phyloP scores from a whole-genome alignment of 2,888 invertebrate genomes.

The Priocnemis perturbator region DNA sequence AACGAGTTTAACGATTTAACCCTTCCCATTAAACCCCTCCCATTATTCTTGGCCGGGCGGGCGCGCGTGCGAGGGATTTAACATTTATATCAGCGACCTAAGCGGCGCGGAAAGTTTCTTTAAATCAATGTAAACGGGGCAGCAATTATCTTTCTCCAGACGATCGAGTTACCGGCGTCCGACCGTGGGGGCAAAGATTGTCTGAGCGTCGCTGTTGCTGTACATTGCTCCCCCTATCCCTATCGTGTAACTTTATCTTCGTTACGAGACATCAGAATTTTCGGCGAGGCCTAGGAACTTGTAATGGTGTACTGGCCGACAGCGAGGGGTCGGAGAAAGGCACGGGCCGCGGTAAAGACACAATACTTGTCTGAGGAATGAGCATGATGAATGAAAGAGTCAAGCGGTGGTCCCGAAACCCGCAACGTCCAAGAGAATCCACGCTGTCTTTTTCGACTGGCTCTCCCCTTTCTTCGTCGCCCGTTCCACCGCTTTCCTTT shows the following conservation, averaged over 20 bases:
- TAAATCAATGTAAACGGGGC: no score
- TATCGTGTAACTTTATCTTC: no score
- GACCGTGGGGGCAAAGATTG: no score
- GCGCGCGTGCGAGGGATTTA: slow-evolving; percentile 28
- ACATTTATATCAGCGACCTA: slow-evolving; percentile 17
- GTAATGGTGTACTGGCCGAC: no score
- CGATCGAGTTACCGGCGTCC: no score
- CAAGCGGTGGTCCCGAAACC: slow-evolving; percentile 53
- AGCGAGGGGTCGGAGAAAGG: no score
- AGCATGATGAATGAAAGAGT: slow-evolving; percentile 58
- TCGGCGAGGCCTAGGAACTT: not conserved
- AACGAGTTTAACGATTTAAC: slow-evolving; percentile 29
- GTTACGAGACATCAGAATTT: not conserved
- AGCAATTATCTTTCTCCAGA: no score
- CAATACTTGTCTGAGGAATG: slow-evolving; percentile 47
- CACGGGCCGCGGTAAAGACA: slow-evolving; percentile 10
- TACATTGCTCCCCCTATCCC: no score
- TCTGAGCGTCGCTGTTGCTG: no score
- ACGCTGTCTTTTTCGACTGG: slow-evolving; percentile 42
- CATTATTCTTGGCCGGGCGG: slow-evolving; percentile 18
- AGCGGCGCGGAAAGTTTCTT: no score
- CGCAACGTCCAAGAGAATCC: slow-evolving; percentile 57
- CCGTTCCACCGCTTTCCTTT: slow-evolving; percentile 23
- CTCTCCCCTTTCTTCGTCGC: slow-evolving; percentile 25
- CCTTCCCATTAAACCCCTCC: not conserved